phyloP scores from a whole-genome alignment of 2,797 vertebrate genomes.

The Trachops cirrhosus region DNA sequence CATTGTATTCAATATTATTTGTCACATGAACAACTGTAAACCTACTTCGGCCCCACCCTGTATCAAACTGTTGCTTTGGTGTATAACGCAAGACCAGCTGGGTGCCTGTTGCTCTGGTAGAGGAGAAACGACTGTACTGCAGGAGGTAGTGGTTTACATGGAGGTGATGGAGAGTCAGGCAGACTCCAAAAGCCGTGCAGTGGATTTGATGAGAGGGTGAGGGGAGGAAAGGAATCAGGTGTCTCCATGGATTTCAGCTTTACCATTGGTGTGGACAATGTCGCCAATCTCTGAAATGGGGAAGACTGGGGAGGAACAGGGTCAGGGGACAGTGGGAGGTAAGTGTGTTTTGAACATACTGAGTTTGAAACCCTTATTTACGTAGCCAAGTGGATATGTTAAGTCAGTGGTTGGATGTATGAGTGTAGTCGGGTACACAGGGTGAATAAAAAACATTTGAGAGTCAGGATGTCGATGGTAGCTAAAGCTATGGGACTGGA shows the following conservation, averaged over 20 bases:
- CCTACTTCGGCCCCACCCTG: not conserved
- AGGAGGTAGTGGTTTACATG: rapidly evolving
- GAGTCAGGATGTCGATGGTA: not conserved
- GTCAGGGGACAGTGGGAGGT: not conserved
- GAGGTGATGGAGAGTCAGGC: not conserved
- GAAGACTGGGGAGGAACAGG: not conserved
- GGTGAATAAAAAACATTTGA: not conserved
- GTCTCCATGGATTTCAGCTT: not conserved
- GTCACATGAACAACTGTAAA: not conserved
- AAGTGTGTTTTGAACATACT: not conserved
- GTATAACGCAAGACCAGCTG: not conserved
- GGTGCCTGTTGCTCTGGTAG: not conserved
- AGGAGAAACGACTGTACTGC: not conserved
- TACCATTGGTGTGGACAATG: not conserved
- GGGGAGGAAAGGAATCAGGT: too few species aligned
- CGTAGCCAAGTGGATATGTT: not conserved
- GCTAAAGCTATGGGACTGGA: not conserved
- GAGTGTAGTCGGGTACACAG: not conserved
- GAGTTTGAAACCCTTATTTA: not conserved
- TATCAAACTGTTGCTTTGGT: not conserved
- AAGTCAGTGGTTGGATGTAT: not conserved
- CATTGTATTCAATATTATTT: not conserved
- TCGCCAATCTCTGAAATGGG: not conserved
- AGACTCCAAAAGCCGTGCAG: not conserved
- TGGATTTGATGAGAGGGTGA: not conserved